Conservation (phyloP, 2,113 vertebrate species). For the Cryptotis parvus region DNA sequence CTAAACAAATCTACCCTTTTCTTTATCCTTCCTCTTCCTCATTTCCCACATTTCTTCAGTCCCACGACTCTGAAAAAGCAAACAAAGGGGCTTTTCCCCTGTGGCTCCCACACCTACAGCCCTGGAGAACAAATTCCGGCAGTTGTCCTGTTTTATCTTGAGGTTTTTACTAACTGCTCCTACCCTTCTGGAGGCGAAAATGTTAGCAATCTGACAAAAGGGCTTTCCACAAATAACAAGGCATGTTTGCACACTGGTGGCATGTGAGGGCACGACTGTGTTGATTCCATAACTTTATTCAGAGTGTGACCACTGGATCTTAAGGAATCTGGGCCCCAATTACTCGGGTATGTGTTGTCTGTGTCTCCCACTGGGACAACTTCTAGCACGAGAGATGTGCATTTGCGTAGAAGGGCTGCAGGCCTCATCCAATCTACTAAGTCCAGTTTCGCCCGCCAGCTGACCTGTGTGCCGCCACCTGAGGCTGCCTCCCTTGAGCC, state of each 20-base stretch:
- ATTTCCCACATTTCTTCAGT: neutral
- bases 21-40: neutral
- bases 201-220: neutral
- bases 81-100: neutral
- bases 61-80: slow-evolving; percentile 35
- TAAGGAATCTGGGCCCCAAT: neutral
- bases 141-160: slow-evolving; percentile 13
- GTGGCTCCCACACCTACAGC: neutral
- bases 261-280: neutral
- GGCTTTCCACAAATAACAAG: slow-evolving; percentile 3
- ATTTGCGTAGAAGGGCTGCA: too few relatives aligned
- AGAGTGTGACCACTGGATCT: neutral
- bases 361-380: neutral
- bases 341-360: neutral
- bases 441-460: neutral
- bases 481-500: neutral
- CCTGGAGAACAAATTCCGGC: neutral
- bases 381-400: neutral
- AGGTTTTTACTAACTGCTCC: slow-evolving; percentile 45
- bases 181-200: neutral
- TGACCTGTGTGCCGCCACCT: too few relatives aligned
- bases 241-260: neutral
- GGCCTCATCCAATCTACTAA: neutral
- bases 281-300: neutral
- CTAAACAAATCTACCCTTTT: neutral